These are phyloP conservation scores for Drosophila mojavensis DNA, from an alignment of 1,140 invertebrate species.

Conservation along the genomic window DNA sequence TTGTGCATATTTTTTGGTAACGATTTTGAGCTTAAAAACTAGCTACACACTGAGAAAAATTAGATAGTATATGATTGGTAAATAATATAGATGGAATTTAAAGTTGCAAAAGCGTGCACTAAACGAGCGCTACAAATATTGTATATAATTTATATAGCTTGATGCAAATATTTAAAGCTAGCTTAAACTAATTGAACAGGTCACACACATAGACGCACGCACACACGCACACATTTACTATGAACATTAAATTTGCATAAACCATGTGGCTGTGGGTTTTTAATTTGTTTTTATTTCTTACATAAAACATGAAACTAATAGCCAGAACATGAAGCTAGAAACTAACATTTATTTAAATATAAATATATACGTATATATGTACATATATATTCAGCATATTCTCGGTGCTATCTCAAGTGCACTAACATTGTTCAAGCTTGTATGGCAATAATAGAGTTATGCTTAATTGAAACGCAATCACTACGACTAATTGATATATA, in stretches of 20 bases:
- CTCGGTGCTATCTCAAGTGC: neutral
- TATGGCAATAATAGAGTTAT: conserved; percentile 19
- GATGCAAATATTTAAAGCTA: conserved; percentile 9
- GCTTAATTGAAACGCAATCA: conserved; percentile 13
- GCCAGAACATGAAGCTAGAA: conserved; percentile 13
- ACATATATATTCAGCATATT: neutral
- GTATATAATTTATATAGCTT: too few species aligned
- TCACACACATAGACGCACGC: conserved; percentile 32
- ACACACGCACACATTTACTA: conserved; percentile 14
- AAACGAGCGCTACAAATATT: neutral
- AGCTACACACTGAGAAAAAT: conserved; percentile 38
- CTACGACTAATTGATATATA: conserved; percentile 7
- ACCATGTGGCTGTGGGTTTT: conserved; percentile 58
- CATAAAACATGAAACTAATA: conserved; percentile 15
- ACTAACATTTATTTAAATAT: conserved; percentile 2
- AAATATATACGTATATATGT: conserved; percentile 1
- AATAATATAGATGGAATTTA: conserved; percentile 12
- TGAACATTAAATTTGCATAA: conserved; percentile 75
- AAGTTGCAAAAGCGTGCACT: neutral
- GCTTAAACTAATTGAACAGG: conserved; percentile 16
- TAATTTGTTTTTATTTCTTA: conserved; percentile 13
- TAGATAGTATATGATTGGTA: conserved; percentile 6
- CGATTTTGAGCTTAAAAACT: conserved; percentile 77
- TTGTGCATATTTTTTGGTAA: conserved; percentile 82
- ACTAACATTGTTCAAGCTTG: conserved; percentile 1